Percentiles rank a stretch among this genome's conserved stretches.
These are phyloP conservation scores for Lepisosteus oculatus DNA, from an alignment of 2,113 vertebrate species.

Conservation along the genomic window DNA sequence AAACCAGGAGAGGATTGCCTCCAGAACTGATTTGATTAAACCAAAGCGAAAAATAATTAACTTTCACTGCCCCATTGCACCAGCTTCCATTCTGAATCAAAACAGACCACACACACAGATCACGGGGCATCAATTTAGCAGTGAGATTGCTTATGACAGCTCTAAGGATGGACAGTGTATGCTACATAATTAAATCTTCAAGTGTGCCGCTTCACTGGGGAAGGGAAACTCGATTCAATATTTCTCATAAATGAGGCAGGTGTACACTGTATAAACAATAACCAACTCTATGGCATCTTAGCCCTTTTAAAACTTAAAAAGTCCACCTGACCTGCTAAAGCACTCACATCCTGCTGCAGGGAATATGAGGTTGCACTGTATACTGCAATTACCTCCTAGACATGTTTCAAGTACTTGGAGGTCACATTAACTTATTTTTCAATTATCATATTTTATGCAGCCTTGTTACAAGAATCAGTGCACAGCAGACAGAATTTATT, in stretches of 20 bases:
- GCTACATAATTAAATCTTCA: slow-evolving; percentile 23
- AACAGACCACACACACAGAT: slow-evolving; percentile 10
- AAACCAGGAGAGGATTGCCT: slow-evolving; percentile 6
- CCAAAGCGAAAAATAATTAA: slow-evolving; percentile 11
- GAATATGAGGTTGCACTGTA: background rate
- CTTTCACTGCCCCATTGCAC: slow-evolving; percentile 12
- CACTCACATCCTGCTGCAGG: background rate
- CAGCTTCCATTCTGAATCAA: background rate
- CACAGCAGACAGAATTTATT: background rate
- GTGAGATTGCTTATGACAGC: slow-evolving; percentile 20
- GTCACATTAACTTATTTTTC: background rate
- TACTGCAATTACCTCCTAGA: background rate
- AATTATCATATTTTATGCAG: slow-evolving; percentile 1
- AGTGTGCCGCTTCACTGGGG: background rate
- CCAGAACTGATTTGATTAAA: slow-evolving; percentile 22
- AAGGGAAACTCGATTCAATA: background rate
- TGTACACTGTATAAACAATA: background rate
- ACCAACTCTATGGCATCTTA: background rate
- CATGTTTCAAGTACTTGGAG: background rate
- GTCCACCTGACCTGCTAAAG: background rate
- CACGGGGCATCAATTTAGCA: slow-evolving; percentile 10
- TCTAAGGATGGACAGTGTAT: background rate
- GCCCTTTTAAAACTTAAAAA: background rate
- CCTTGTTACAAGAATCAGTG: background rate
- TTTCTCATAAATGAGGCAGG: background rate